phyloP scores from a whole-genome alignment of 2,113 vertebrate species.

The Verasper variegatus region DNA sequence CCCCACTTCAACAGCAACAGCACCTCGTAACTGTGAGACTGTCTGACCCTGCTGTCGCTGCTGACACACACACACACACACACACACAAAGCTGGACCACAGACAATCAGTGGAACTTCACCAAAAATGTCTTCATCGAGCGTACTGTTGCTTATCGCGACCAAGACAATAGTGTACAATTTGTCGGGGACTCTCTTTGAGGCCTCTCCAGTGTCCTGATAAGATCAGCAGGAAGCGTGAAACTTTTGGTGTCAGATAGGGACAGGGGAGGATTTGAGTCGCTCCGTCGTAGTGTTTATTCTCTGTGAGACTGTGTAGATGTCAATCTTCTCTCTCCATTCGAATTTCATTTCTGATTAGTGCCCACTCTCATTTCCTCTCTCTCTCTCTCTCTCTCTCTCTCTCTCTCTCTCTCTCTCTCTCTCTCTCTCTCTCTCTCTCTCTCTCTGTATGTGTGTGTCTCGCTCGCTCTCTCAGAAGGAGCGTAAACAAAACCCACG shows the following conservation, averaged over 20 bases:
- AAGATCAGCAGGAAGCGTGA: conserved; percentile 1
- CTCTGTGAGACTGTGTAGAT: not conserved
- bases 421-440: no score
- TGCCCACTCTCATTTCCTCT: no score
- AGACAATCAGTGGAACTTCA: not conserved
- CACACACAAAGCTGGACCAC: no score
- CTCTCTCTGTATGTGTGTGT: no score
- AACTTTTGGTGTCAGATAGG: not conserved
- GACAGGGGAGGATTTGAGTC: not conserved
- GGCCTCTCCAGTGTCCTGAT: not conserved
- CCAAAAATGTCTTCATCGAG: not conserved
- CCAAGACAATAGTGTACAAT: no score
- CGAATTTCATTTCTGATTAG: not conserved
- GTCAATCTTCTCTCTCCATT: not conserved
- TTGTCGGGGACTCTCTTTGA: not conserved
- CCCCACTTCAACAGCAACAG: conserved; percentile 62
- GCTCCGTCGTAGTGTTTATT: not conserved
- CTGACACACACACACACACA: not conserved
- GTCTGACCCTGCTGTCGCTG: conserved; percentile 21
- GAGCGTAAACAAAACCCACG: no score
- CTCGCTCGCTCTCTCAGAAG: no score
- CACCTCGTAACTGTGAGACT: not conserved
- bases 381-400: no score
- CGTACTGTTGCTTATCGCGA: not conserved
- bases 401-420: no score